Evolutionary conservation across 2,113 vertebrate genomes (phyloP).

Genomic region (Clupea harengus): DNA sequence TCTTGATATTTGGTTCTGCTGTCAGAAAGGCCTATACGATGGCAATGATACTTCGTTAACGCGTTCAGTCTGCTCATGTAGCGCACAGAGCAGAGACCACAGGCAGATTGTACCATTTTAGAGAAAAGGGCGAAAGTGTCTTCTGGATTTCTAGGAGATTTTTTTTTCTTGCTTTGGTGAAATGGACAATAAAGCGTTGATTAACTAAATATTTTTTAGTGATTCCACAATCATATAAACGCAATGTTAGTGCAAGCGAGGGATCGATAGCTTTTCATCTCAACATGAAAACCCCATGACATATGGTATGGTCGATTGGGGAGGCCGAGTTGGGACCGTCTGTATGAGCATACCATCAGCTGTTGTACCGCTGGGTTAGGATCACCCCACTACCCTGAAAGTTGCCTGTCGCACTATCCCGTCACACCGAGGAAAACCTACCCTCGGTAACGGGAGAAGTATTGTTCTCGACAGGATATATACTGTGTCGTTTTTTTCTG

Average conservation of each 20-base stretch:
- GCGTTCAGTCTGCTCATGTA: background rate
- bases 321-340: conserved; percentile 46
- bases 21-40: too few species aligned
- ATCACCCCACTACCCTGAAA: conserved; percentile 40
- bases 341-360: conserved; percentile 61
- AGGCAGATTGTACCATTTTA: conserved; percentile 5
- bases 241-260: background rate
- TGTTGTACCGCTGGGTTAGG: conserved; percentile 49
- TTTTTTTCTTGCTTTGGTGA: background rate
- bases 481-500: background rate
- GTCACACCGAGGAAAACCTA: conserved; percentile 6
- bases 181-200: background rate
- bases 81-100: background rate
- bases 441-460: background rate
- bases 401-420: conserved; percentile 31
- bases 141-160: background rate
- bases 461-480: background rate
- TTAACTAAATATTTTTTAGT: background rate
- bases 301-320: conserved; percentile 63
- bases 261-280: background rate
- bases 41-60: background rate
- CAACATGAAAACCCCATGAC: background rate
- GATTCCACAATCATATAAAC: background rate
- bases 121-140: background rate
- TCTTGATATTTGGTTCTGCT: background rate